Percentiles rank a stretch among this genome's conserved stretches.
Evolutionary conservation across 2,888 invertebrate species (phyloP).

Genomic region (Hesperia comma): DNA sequence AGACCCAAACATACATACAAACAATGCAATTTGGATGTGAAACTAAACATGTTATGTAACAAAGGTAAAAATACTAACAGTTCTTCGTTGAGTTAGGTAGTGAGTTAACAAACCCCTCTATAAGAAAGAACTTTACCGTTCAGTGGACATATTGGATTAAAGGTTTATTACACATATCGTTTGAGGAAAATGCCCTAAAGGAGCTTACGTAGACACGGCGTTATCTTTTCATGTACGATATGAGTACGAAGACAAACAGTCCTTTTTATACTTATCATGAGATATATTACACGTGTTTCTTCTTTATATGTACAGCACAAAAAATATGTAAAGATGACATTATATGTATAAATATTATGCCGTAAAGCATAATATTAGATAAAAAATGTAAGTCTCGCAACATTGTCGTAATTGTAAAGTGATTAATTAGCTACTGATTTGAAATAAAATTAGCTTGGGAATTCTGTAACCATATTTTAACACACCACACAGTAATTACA

Average conservation of each 20-base stretch:
- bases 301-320: no score
- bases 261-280: neutral
- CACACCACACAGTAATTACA: no score
- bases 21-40: neutral
- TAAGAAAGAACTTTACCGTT: neutral
- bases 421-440: no score
- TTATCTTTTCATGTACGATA: conserved; percentile 1
- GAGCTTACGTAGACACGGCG: conserved; percentile 1
- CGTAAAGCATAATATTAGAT: no score
- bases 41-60: no score
- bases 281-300: neutral
- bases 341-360: no score
- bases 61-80: no score
- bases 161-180: conserved; percentile 16
- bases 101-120: neutral
- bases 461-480: no score
- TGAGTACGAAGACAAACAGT: neutral
- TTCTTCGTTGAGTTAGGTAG: neutral
- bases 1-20: neutral
- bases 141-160: conserved; percentile 20
- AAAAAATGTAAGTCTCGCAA: no score
- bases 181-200: conserved; percentile 9
- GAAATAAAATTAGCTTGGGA: no score
- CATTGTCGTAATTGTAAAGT: no score
- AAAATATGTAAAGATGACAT: no score